phyloP scores from a whole-genome alignment of 2,797 vertebrate species.

The Leptatherina wallacei region DNA sequence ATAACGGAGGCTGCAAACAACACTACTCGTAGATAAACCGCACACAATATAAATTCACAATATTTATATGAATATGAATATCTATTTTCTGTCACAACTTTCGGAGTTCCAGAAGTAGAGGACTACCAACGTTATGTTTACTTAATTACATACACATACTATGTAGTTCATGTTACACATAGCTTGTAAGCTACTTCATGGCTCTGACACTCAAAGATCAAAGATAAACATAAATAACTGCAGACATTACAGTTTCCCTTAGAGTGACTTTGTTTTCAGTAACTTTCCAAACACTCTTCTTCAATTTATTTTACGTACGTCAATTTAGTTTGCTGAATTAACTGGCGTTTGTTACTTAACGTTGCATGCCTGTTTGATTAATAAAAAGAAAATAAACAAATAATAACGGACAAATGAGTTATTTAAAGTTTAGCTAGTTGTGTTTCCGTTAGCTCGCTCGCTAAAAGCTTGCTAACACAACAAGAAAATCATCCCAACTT shows the following conservation, averaged over 20 bases:
- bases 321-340: not conserved
- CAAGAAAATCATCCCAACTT: slow-evolving; percentile 55
- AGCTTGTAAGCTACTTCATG: not conserved
- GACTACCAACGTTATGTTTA: not conserved
- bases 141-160: not conserved
- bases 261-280: not conserved
- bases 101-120: not conserved
- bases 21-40: not conserved
- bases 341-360: not conserved
- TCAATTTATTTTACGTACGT: not conserved
- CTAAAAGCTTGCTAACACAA: slow-evolving; percentile 50
- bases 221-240: not conserved
- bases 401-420: not conserved
- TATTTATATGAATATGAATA: not conserved
- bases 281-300: slow-evolving; percentile 28
- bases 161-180: not conserved
- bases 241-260: not conserved
- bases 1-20: not conserved
- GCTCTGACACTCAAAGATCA: not conserved
- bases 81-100: not conserved
- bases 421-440: slow-evolving; percentile 27
- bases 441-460: slow-evolving; percentile 62
- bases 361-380: not conserved
- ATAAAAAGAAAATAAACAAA: not conserved
- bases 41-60: no score